Evolutionary conservation across 1,140 invertebrate genomes (phyloP).

Genomic region (Scaptomyza hsui): DNA sequence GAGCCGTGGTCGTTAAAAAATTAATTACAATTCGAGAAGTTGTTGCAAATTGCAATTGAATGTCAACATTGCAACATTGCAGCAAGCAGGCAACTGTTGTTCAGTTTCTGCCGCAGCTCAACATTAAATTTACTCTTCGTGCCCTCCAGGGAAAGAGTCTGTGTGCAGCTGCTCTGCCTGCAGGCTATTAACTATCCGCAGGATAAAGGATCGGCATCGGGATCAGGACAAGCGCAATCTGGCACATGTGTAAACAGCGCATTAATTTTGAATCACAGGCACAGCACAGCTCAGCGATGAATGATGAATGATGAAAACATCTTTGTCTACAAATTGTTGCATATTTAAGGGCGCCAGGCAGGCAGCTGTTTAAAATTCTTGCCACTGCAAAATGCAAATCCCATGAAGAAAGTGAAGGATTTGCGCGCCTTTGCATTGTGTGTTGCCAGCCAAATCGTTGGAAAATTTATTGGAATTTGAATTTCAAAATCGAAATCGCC

Average conservation of each 20-base stretch:
- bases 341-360: conserved; percentile 66
- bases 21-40: conserved; percentile 53
- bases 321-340: conserved; percentile 79
- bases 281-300: neutral
- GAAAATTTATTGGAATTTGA: conserved; percentile 83
- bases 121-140: conserved; percentile 26
- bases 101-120: conserved; percentile 5
- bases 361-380: conserved; percentile 23
- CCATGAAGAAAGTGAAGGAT: neutral
- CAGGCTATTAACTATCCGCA: conserved; percentile 13
- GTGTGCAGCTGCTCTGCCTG: conserved; percentile 12
- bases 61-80: conserved; percentile 24
- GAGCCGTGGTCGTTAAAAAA: conserved; percentile 53
- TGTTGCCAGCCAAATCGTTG: conserved; percentile 67
- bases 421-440: conserved; percentile 53
- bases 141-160: too few relatives aligned
- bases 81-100: neutral
- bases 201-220: neutral
- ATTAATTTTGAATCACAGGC: conserved; percentile 77
- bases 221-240: neutral
- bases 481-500: conserved; percentile 78
- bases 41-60: conserved; percentile 41
- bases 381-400: conserved; percentile 56
- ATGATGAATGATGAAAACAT: conserved; percentile 24
- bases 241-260: conserved; percentile 61